These are phyloP conservation scores for Ptilodon capucinus DNA, from an alignment of 2,888 invertebrate species.

Conservation along the genomic window DNA sequence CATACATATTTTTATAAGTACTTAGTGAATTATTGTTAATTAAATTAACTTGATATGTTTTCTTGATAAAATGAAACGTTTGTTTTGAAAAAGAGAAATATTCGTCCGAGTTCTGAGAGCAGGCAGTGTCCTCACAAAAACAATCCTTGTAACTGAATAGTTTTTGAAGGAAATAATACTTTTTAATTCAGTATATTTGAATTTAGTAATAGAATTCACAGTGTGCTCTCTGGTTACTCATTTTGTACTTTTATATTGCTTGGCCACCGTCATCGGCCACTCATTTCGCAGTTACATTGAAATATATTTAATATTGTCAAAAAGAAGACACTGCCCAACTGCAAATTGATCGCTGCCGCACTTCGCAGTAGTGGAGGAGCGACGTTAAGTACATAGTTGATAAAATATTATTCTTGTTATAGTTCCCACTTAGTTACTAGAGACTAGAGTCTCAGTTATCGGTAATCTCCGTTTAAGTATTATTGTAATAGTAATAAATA, in stretches of 20 bases:
- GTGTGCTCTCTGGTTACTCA: not conserved
- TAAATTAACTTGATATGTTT: not conserved
- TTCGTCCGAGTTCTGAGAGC: too few species aligned
- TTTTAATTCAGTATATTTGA: too few species aligned
- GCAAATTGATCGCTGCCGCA: too few species aligned
- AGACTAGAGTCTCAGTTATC: constrained; percentile 36
- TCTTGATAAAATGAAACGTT: not conserved
- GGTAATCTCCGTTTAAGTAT: constrained; percentile 62
- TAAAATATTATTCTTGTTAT: constrained; percentile 29
- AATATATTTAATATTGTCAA: not conserved
- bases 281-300: not conserved
- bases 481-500: constrained; percentile 66
- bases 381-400: not conserved
- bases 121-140: too few species aligned
- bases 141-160: too few species aligned
- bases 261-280: not conserved
- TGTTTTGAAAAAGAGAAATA: not conserved
- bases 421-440: constrained; percentile 30
- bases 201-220: too few species aligned
- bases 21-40: constrained; percentile 16
- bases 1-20: constrained; percentile 31
- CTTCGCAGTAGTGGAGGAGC: not conserved
- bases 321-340: not conserved
- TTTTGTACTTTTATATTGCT: not conserved
- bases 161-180: too few species aligned